Percentiles rank a stretch among this genome's conserved stretches.
phyloP scores from a whole-genome alignment of 2,888 invertebrate genomes.

The Meghimatium bilineatum region DNA sequence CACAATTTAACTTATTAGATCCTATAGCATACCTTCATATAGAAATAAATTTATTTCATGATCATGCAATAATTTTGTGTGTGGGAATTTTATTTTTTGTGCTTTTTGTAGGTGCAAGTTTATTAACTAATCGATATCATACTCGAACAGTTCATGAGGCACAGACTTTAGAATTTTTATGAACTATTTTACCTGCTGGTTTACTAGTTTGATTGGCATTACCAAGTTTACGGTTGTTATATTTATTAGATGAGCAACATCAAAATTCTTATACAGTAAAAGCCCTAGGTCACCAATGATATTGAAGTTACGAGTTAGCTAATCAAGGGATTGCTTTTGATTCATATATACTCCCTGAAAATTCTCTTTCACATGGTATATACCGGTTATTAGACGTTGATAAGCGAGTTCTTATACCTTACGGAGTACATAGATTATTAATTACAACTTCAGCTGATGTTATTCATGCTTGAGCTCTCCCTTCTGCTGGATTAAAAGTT shows the following conservation, averaged over 20 bases:
- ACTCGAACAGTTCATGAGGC: not conserved
- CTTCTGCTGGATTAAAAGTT: conserved; percentile 11
- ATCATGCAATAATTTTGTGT: conserved; percentile 9
- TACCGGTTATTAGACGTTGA: conserved; percentile 19
- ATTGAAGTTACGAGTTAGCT: conserved; percentile 11
- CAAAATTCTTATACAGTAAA: not conserved
- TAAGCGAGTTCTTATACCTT: not conserved
- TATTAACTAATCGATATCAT: not conserved
- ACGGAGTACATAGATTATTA: not conserved
- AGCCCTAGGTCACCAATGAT: conserved; percentile 27
- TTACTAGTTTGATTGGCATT: conserved; percentile 12
- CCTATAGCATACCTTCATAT: not conserved
- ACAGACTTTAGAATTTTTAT: conserved; percentile 6
- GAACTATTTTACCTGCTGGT: conserved; percentile 28
- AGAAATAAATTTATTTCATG: conserved; percentile 24
- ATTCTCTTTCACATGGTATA: not conserved
- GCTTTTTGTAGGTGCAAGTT: not conserved
- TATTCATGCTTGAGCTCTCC: conserved; percentile 23
- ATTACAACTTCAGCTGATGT: conserved; percentile 24
- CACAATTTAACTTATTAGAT: not conserved
- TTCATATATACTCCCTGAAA: not conserved
- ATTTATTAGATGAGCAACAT: conserved; percentile 17
- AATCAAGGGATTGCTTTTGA: not conserved
- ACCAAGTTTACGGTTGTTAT: conserved; percentile 7
- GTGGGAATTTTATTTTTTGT: conserved; percentile 24